phyloP scores from a whole-genome alignment of 30 jellyfish, hydroid and myxozoan species.

The Rhopilema esculentum region DNA sequence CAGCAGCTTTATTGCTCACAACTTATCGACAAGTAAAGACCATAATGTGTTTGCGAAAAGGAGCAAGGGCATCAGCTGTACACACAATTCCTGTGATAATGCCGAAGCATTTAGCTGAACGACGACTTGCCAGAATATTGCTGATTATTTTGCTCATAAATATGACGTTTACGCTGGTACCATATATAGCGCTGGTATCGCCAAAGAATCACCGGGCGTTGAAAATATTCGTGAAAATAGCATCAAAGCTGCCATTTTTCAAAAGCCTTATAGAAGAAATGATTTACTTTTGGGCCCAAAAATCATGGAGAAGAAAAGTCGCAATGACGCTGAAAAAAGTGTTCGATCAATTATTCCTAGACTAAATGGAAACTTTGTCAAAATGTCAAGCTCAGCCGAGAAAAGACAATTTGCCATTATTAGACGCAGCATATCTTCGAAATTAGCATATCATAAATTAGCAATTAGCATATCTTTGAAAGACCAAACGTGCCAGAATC shows the following conservation, averaged over 20 bases:
- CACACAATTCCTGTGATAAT: background rate
- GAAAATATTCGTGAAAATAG: background rate
- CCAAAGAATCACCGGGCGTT: background rate
- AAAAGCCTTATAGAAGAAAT: background rate
- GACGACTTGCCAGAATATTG: background rate
- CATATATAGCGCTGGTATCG: background rate
- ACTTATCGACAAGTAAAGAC: background rate
- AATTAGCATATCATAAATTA: too few species aligned
- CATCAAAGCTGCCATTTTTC: conserved; percentile 6
- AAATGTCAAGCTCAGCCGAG: too few species aligned
- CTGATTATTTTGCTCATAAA: background rate
- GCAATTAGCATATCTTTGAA: too few species aligned
- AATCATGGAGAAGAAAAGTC: background rate
- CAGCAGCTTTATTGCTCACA: background rate
- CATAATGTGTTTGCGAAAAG: background rate
- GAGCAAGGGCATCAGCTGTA: background rate
- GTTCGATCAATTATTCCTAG: too few species aligned
- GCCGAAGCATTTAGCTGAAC: background rate
- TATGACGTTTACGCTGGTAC: background rate
- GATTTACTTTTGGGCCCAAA: background rate
- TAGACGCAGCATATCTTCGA: too few species aligned
- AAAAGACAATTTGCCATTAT: too few species aligned
- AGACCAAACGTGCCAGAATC: too few species aligned
- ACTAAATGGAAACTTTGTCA: too few species aligned
- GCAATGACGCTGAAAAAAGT: background rate